A percentile compares a stretch with the other conserved stretches of the same genome.
Conservation (phyloP, 2,888 invertebrate species). For the Thelaira solivaga region DNA sequence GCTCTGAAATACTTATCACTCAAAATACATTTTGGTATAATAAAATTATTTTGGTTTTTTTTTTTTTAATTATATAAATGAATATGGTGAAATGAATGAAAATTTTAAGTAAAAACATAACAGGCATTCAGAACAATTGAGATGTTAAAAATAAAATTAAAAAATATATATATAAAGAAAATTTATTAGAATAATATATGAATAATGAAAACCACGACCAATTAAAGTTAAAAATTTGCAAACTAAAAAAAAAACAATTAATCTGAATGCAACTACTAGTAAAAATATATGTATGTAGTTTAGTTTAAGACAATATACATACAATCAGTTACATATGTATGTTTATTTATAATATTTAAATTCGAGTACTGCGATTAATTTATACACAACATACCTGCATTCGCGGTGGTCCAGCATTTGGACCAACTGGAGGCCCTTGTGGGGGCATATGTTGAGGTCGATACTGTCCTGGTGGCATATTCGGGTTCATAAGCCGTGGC, state of each 20-base stretch:
- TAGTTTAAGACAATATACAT: background rate
- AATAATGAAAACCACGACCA: constrained; percentile 49
- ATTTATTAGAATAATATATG: constrained; percentile 20
- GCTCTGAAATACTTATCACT: constrained; percentile 47
- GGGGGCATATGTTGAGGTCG: constrained; percentile 79
- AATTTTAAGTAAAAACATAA: constrained; percentile 35
- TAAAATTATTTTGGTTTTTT: constrained; percentile 35
- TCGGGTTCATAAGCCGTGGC: constrained; percentile 81
- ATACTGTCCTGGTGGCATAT: constrained; percentile 80
- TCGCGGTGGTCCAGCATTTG: constrained; percentile 80
- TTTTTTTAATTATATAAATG: constrained; percentile 3
- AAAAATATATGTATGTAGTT: background rate
- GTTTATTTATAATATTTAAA: constrained; percentile 2
- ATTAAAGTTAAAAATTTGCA: constrained; percentile 15
- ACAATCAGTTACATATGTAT: constrained; percentile 25
- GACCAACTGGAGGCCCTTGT: constrained; percentile 80
- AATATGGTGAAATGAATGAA: constrained; percentile 38
- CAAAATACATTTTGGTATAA: constrained; percentile 22
- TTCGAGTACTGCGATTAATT: background rate
- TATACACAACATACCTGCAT: constrained; percentile 78
- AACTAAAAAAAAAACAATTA: background rate
- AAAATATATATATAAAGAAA: constrained; percentile 35
- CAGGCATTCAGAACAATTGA: constrained; percentile 76
- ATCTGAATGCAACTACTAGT: constrained; percentile 42
- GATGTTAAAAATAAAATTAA: constrained; percentile 62